phyloP scores from a whole-genome alignment of 2,888 invertebrate species.

The Spisula solida region DNA sequence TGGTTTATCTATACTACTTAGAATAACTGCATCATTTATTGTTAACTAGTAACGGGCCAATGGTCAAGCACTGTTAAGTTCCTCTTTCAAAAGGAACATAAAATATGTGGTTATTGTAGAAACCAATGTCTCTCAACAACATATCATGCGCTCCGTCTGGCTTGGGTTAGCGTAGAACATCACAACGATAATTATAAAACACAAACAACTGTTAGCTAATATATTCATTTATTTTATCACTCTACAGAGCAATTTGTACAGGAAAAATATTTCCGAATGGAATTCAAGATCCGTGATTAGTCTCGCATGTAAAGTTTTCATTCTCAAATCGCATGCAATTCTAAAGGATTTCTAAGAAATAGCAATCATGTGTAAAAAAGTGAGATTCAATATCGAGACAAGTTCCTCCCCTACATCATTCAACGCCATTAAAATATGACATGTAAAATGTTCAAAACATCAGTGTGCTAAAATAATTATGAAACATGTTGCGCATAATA shows the following conservation, averaged over 20 bases:
- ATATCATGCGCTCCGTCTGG: no score
- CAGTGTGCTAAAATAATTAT: background rate
- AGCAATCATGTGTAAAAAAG: conserved; percentile 11
- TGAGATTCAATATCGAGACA: conserved; percentile 42
- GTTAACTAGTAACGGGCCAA: no score
- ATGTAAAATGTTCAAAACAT: background rate
- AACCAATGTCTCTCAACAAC: no score
- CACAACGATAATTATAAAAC: no score
- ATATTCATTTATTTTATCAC: conserved; percentile 55
- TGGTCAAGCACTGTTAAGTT: no score
- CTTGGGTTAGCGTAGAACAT: no score
- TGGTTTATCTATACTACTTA: no score
- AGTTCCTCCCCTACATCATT: conserved; percentile 23
- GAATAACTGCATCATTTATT: no score
- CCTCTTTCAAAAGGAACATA: no score
- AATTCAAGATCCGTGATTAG: conserved; percentile 47
- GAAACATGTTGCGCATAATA: conserved; percentile 3
- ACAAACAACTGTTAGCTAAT: conserved; percentile 54
- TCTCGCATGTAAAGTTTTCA: conserved; percentile 21
- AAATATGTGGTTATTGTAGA: no score
- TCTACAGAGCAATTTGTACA: conserved; percentile 58
- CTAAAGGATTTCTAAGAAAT: background rate
- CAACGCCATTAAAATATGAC: background rate
- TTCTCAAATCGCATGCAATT: conserved; percentile 17
- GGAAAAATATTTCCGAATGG: conserved; percentile 41